A percentile compares a stretch with the other conserved stretches of the same genome.
Evolutionary conservation across 2,888 invertebrate species (phyloP).

Genomic region (Lepidocyrtoides sp.): DNA sequence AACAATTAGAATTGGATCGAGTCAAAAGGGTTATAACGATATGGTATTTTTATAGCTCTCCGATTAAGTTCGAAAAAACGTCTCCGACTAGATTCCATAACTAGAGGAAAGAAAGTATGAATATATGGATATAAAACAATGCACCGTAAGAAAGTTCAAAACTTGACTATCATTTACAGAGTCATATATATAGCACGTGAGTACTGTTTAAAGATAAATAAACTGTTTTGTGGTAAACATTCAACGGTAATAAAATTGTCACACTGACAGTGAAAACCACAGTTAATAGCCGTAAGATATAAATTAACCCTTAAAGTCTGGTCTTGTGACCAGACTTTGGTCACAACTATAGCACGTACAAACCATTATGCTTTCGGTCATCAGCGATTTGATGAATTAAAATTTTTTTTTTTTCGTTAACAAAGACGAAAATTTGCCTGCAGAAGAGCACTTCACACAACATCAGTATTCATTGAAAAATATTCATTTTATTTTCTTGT

Average conservation of each 20-base stretch:
- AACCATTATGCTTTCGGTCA: too few species aligned
- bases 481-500: too few species aligned
- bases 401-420: too few species aligned
- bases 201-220: not conserved
- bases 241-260: not conserved
- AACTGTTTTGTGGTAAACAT: constrained; percentile 17
- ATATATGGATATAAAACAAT: not conserved
- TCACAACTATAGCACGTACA: too few species aligned
- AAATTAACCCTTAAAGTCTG: too few species aligned
- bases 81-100: not conserved
- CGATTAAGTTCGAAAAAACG: not conserved
- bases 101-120: not conserved
- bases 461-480: too few species aligned
- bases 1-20: not conserved
- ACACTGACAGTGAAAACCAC: not conserved
- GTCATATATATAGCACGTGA: not conserved
- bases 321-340: too few species aligned
- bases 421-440: too few species aligned
- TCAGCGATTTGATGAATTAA: too few species aligned
- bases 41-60: not conserved
- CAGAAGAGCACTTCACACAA: too few species aligned
- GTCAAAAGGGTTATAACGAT: not conserved
- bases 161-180: not conserved
- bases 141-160: not conserved
- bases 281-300: not conserved